These are phyloP conservation scores for Cyclopterus lumpus DNA, from an alignment of 2,797 vertebrate genomes.

Conservation along the genomic window DNA sequence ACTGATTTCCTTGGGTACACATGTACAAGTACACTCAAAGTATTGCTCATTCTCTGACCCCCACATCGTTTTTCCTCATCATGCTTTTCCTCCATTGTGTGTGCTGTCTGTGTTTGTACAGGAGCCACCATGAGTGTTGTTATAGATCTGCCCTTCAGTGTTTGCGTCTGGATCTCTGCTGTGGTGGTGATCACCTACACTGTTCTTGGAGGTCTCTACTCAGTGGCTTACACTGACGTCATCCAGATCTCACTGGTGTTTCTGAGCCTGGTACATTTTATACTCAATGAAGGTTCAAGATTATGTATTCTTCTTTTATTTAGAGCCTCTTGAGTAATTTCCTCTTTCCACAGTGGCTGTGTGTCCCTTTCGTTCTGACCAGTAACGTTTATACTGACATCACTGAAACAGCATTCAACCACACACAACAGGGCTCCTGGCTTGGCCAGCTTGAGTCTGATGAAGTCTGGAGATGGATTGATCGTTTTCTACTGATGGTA, in stretches of 20 bases:
- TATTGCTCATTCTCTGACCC: neutral
- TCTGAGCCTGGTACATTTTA: slow-evolving; percentile 23
- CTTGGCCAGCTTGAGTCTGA: slow-evolving; percentile 67
- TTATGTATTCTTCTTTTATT: neutral
- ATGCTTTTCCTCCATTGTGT: neutral
- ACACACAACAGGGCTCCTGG: slow-evolving; percentile 75
- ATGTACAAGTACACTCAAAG: neutral
- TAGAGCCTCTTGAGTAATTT: too few relatives aligned
- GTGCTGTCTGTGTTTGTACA: slow-evolving; percentile 12
- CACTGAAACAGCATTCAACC: slow-evolving; percentile 69
- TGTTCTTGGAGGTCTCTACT: slow-evolving; percentile 76
- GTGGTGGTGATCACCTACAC: slow-evolving; percentile 78
- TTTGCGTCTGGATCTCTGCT: slow-evolving; percentile 76
- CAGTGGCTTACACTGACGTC: slow-evolving; percentile 21
- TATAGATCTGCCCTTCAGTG: slow-evolving; percentile 69
- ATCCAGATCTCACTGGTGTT: slow-evolving; percentile 64
- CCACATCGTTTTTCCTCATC: neutral
- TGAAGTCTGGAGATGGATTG: slow-evolving; percentile 75
- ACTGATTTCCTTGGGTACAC: slow-evolving; percentile 34
- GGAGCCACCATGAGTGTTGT: slow-evolving; percentile 80
- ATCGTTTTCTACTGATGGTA: slow-evolving; percentile 47
- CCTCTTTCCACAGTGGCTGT: slow-evolving; percentile 52
- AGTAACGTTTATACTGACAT: slow-evolving; percentile 70
- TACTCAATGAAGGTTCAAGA: neutral
- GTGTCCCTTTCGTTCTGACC: slow-evolving; percentile 77